Percentiles rank a stretch among this genome's conserved stretches.
These are phyloP conservation scores for Melanotaenia trifasciata DNA, from an alignment of 2,797 vertebrate species.

Conservation along the genomic window DNA sequence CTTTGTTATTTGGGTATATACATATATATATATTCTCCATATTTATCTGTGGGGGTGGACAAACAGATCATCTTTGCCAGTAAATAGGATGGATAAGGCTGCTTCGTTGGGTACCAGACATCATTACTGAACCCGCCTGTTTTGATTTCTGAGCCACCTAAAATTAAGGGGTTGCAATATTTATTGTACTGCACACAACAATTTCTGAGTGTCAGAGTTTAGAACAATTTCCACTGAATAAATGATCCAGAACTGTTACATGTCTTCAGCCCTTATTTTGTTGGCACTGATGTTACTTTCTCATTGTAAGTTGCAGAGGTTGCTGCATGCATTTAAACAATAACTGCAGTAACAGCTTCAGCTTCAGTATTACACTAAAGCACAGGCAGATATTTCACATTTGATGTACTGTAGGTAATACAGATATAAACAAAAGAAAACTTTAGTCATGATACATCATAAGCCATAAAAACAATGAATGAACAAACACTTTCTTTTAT, in stretches of 20 bases:
- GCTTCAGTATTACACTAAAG: neutral
- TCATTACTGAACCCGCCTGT: constrained; percentile 25
- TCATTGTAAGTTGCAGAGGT: no score
- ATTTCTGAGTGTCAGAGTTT: neutral
- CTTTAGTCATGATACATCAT: neutral
- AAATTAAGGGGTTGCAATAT: neutral
- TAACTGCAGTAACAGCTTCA: neutral
- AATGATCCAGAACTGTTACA: no score
- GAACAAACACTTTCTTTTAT: neutral
- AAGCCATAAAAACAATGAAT: neutral
- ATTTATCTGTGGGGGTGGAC: constrained; percentile 16
- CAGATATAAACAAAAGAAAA: neutral
- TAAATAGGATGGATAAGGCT: constrained; percentile 26
- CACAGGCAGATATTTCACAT: neutral
- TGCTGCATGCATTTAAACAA: neutral
- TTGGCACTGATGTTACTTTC: neutral
- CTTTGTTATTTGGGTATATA: no score
- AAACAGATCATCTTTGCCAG: constrained; percentile 25
- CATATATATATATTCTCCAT: no score
- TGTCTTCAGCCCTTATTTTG: neutral
- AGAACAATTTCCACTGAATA: neutral
- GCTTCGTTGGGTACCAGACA: constrained; percentile 9
- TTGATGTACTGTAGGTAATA: neutral
- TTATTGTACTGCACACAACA: neutral
- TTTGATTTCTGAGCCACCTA: constrained; percentile 8